Base-by-base conservation (phyloP, 2,888 invertebrate species). In the Tetropium fuscum region DNA sequence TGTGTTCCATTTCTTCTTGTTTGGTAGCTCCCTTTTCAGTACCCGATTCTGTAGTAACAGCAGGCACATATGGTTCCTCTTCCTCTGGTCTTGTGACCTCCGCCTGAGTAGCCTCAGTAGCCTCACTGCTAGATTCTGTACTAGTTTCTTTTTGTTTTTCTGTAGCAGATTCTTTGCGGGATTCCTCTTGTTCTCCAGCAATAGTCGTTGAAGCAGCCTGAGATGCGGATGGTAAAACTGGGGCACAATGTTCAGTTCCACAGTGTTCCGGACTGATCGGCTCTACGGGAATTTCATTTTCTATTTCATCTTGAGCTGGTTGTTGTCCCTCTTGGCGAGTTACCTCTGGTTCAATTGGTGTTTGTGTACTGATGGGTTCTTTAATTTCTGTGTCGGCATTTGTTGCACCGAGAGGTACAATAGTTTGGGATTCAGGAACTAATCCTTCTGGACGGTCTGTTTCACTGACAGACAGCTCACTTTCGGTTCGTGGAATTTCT, bases 261-360 rank as follows among this genome's bases (percentile, higher is more conserved):
- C 68, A 66, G 11, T 65, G 44, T 41, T 55, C 58, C 8, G 63
- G 49, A 20, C 60, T 13, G 32, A 59, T 60, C 5, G 49, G 45
- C n/a, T 19, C 27, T 30, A 38, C 54, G 2, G 38, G 10, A n/a
- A 47, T 51, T 38, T 60, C 49, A 27, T 51, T 13, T 43, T 44
- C 32, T 10, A 27, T 36, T 16, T 25, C 38, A 8, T 53, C 58
- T 32, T 34, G 18, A 22, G 7, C 49, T n/a, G 66, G 49, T 7
- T 13, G 10, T 20, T 40, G n/a, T 27, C 27, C 44, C 15, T 15
- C 43, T 20, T 43, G 59, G 7, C n/a, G 48, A 22, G 36, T 27
- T 48, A 19, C 20, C 2, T 10, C 11, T n/a, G 19, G 15, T 45
- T 32, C 27, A 36, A 15, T 3, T 11, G 25, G 7, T 40, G 19